A percentile compares a stretch with the other conserved stretches of the same genome.
Conservation (phyloP, 2,888 invertebrate genomes). For the Thalpophila matura region DNA sequence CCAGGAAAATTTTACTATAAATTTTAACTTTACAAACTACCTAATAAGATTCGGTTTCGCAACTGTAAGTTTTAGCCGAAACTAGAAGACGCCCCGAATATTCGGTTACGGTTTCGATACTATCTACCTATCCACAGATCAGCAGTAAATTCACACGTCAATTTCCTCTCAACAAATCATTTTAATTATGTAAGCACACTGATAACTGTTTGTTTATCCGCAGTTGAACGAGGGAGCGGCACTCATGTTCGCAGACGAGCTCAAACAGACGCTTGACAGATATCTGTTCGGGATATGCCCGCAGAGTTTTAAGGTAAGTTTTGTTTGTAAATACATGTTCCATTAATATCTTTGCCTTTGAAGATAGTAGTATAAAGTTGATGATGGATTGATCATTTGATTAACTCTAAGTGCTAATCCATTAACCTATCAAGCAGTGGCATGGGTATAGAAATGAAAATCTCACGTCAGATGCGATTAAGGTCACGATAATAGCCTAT, state of each 20-base stretch:
- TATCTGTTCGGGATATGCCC: constrained; percentile 87
- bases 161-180: neutral
- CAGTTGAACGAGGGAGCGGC: constrained; percentile 76
- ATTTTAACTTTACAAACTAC: no score
- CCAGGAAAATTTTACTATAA: no score
- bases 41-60: no score
- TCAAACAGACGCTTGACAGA: constrained; percentile 80
- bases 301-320: constrained; percentile 81
- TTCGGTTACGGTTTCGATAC: no score
- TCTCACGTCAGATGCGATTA: no score
- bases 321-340: neutral
- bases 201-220: constrained; percentile 34
- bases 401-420: no score
- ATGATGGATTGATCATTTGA: neutral
- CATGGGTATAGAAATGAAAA: no score
- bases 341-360: neutral
- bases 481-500: no score
- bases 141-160: neutral
- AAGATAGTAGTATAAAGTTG: neutral
- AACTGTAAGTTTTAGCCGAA: no score
- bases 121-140: neutral
- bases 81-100: no score
- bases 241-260: constrained; percentile 84
- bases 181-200: constrained; percentile 2
- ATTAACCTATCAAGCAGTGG: no score